Evolutionary conservation across 2,797 vertebrate species (phyloP).

Genomic region (Lycodopsis pacificus): DNA sequence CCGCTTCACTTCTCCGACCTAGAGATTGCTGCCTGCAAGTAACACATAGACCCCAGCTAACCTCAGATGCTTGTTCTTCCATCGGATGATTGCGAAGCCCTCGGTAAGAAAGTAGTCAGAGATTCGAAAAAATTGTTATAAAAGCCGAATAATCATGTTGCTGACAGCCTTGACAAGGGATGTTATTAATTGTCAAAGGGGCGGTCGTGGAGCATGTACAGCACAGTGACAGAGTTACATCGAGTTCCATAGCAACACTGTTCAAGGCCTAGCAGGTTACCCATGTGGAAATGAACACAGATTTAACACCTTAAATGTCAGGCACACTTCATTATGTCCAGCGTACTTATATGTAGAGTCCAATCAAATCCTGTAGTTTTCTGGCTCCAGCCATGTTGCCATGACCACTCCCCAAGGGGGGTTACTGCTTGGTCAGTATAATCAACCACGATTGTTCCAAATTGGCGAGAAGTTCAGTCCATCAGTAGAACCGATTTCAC

Average conservation of each 20-base stretch:
- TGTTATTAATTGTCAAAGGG: too few species aligned
- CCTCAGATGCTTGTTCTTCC: too few species aligned
- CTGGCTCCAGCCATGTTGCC: not conserved
- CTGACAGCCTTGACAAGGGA: too few species aligned
- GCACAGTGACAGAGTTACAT: not conserved
- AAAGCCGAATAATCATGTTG: not conserved
- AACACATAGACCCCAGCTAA: too few species aligned
- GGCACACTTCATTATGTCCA: not conserved
- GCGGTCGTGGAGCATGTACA: not conserved
- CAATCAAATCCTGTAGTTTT: not conserved
- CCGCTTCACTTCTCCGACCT: too few species aligned
- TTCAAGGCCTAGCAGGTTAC: not conserved
- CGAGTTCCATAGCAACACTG: not conserved
- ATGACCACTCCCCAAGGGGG: not conserved
- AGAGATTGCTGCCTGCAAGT: too few species aligned
- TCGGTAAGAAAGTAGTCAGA: not conserved
- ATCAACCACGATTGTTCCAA: not conserved
- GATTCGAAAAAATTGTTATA: too few species aligned
- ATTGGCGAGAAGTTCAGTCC: not conserved
- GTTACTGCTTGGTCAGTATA: not conserved
- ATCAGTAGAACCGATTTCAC: not conserved
- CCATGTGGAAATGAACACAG: not conserved
- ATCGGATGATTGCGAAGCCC: not conserved
- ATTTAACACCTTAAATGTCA: not conserved
- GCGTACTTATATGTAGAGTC: not conserved